A percentile compares a stretch with the other conserved stretches of the same genome.
phyloP scores from a whole-genome alignment of 2,797 vertebrate species.

The Silurus lanzhouensis region DNA sequence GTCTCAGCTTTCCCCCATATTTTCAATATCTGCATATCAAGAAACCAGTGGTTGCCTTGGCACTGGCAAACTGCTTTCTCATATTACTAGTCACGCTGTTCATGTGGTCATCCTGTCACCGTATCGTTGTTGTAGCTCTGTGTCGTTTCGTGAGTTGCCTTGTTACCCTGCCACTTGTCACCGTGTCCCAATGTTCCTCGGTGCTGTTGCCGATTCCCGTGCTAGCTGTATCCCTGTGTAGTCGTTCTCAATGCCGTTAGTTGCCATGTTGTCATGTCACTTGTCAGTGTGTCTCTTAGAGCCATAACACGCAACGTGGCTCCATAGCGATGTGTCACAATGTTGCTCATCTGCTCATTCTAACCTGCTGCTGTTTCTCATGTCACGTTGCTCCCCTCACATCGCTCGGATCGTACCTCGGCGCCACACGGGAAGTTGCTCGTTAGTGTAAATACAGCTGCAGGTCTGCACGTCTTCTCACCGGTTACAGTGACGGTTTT shows the following conservation, averaged over 20 bases:
- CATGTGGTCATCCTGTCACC: neutral
- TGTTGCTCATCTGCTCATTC: constrained; percentile 9
- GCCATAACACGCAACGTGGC: constrained; percentile 11
- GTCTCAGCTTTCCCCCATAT: neutral
- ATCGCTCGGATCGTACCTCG: neutral
- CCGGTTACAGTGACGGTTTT: neutral
- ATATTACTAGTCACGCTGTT: neutral
- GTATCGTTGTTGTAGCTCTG: neutral
- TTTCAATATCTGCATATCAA: neutral
- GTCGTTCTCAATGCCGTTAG: neutral
- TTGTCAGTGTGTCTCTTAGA: constrained; percentile 1
- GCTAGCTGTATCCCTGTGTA: neutral
- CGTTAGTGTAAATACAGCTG: constrained; percentile 4
- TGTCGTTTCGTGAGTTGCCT: neutral
- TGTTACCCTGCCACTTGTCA: neutral
- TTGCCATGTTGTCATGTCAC: neutral
- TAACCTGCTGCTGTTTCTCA: neutral
- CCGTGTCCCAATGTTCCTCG: neutral
- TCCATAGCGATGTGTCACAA: constrained; percentile 7
- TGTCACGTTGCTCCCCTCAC: neutral
- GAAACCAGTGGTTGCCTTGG: neutral
- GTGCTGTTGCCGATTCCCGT: neutral
- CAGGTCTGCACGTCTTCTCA: neutral
- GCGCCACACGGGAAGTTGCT: neutral
- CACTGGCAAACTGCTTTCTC: neutral